These are phyloP conservation scores for Bursaphelenchus okinawaensis DNA, from an alignment of 2,888 invertebrate genomes.

Conservation along the genomic window DNA sequence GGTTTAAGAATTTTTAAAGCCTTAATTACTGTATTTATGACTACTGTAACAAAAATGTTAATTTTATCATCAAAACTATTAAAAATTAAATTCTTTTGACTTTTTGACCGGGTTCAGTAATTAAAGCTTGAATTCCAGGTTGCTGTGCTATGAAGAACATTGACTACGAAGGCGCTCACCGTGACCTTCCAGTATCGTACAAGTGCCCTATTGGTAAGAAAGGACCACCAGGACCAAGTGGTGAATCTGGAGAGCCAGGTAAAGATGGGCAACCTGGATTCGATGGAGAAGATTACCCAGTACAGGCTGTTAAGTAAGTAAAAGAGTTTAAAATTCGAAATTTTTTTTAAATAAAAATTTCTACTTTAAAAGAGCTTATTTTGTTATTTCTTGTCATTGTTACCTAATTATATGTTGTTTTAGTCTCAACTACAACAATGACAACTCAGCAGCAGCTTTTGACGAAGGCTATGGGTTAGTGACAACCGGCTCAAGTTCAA, in stretches of 20 bases:
- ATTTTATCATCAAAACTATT: too few species aligned
- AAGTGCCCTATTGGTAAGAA: conserved; percentile 10
- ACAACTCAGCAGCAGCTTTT: not conserved
- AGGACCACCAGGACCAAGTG: conserved; percentile 8
- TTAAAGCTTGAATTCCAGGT: not conserved
- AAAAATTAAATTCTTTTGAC: too few species aligned
- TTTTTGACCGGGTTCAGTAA: not conserved
- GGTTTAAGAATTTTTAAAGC: too few species aligned
- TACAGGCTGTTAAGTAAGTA: not conserved
- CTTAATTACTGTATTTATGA: too few species aligned
- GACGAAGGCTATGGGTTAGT: not conserved
- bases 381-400: too few species aligned
- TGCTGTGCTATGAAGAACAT: conserved; percentile 17
- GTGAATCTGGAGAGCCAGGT: conserved; percentile 3
- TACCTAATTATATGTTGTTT: not conserved
- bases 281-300: conserved; percentile 12
- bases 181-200: conserved; percentile 10
- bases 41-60: too few species aligned
- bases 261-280: conserved; percentile 1
- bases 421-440: not conserved
- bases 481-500: not conserved
- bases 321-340: not conserved
- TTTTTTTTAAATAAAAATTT: too few species aligned
- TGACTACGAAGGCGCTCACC: conserved; percentile 14
- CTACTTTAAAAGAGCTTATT: too few species aligned